Base-by-base conservation (phyloP, 2,888 invertebrate species). In the Stenolophus ochropezus region DNA sequence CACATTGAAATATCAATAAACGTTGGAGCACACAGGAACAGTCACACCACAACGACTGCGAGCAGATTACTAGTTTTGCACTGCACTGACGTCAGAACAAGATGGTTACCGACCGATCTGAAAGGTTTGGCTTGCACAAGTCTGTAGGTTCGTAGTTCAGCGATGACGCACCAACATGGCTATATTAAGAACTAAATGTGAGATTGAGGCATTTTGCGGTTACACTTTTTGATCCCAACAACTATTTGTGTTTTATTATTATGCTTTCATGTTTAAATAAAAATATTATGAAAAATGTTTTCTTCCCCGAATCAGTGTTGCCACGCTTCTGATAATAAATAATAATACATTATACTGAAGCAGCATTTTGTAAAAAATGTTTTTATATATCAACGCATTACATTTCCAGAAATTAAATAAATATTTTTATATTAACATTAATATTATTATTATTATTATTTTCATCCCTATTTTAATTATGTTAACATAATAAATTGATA, bases 1-100 rank as follows among this genome's bases (percentile, higher is more conserved):
- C 94, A 94, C 94, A 94, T 94, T 94, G 92, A 93, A 92, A 91
- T 73, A 80, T 75, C 75, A 75, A 75, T 75, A 75, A 53, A 73
- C 47, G 49, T 23, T 51, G 25, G 11, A 75, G 27, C 75, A 75
- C 51, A 75, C 18, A 51, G n/a, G 75, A 11, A 73, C 73, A 49
- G 49, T 53, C 75, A 75, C 75, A 75, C 75, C 75, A 75, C 75
- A 73, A 49, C 73, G 49, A 73, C 73, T 21, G 69, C 49, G n/a
- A 73, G 53, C 75, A 16, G 53, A 75, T 51, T 75, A 75, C 75
- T 75, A 53, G 53, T 75, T 69, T 69, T 33, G 65, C 65, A 69
- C 65, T 27, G 75, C 20, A 75, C 75, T 75, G 75, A 75, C 75
- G 75, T 75, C 75, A 75, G 51, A 47, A 75, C 75, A 75, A 75